Base-by-base conservation (phyloP, 2,113 vertebrate genomes). In the Ailuropoda melanoleuca region DNA sequence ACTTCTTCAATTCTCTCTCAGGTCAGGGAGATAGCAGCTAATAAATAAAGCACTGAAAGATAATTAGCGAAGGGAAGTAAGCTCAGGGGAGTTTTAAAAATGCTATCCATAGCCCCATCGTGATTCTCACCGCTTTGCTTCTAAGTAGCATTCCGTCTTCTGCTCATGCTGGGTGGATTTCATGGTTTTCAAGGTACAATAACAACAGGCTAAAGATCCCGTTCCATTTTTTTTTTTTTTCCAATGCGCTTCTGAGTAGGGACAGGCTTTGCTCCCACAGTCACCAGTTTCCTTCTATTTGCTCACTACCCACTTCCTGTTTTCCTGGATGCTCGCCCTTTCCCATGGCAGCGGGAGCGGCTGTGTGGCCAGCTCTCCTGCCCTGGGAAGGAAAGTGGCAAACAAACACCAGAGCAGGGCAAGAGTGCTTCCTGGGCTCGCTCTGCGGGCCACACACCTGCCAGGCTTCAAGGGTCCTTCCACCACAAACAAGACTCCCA, bases 221-320 rank as follows among this genome's bases (percentile, higher is more conserved):
- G 34, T 39, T 62, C 29, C 23, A 8, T 17, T 72, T 87, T 91
- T 87, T 90, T 68, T 26, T 26, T 46, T 72, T 72, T 24, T 1
- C 74, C 74, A 77, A 31, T 0, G 26, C 8, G 8, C 26, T n/a
- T 78, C 66, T 64, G 66, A 62, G 39, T 12, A 77, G 66, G 77
- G 86, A 43, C 72, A 56, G 72, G 18, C 60, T 56, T 62, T 64
- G 43, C 62, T 93, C 89, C 95, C 93, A 89, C 34, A 66, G 39
- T 19, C 43, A 6, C 64, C 0, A 4, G 50, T 72, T 97, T 97
- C 96, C 93, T 97, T 64, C 58, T 64, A 18, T 31, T 53, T 7
- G 68, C 31, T 84, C 29, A 6, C 21, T 9, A 1, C 64, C 78
- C 78, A 23, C 60, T 96, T 96, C 96, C 93, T 95, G 93, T 70